Percentiles rank a stretch among this genome's conserved stretches.
Evolutionary conservation across 2,797 vertebrate genomes (phyloP).

Genomic region (Cottoperca gobio): DNA sequence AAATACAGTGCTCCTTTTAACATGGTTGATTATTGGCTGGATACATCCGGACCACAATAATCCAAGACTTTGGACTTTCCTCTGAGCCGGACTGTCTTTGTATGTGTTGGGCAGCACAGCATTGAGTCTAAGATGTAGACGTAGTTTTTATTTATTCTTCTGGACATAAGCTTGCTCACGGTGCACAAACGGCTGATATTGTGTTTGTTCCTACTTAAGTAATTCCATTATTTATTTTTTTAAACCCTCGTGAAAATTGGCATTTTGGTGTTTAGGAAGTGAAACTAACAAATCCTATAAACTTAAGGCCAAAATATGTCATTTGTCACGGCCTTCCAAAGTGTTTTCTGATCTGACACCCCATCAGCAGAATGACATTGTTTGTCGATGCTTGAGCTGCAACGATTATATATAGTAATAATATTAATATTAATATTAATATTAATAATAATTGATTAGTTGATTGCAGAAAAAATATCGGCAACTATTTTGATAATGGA

Average conservation of each 20-base stretch:
- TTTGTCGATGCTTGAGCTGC: background rate
- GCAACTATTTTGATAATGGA: too few species aligned
- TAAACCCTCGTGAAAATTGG: too few species aligned
- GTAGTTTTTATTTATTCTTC: background rate
- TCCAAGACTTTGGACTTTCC: background rate
- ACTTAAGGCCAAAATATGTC: background rate
- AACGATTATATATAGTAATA: too few species aligned
- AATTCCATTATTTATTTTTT: background rate
- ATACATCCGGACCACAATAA: conserved; percentile 8
- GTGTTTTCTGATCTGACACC: background rate
- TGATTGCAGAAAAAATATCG: too few species aligned
- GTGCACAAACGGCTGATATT: background rate
- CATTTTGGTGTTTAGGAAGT: background rate
- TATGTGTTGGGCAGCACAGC: background rate
- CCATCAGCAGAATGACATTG: background rate
- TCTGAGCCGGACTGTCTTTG: background rate
- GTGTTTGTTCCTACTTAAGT: background rate
- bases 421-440: too few species aligned
- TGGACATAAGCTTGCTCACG: background rate
- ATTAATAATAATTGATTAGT: too few species aligned
- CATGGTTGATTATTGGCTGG: conserved; percentile 38
- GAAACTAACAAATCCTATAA: background rate
- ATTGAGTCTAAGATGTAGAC: background rate
- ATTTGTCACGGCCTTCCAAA: background rate
- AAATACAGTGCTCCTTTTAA: conserved; percentile 13